These are phyloP conservation scores for Entomyzon cyanotis DNA, from an alignment of 2,113 vertebrate genomes.

Conservation along the genomic window DNA sequence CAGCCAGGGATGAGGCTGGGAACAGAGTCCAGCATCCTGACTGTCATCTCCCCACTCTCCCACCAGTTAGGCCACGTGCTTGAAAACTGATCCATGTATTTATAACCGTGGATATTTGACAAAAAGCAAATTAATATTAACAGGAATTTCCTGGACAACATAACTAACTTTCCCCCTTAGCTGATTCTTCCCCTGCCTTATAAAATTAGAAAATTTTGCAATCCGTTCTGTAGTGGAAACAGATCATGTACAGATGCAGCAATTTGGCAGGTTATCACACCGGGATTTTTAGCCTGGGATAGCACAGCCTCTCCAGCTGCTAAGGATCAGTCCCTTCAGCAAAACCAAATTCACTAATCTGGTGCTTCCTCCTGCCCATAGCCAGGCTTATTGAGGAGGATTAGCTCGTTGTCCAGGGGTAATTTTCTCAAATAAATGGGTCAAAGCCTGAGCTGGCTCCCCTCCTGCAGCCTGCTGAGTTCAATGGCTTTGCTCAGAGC, in stretches of 20 bases:
- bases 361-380: conserved; percentile 19
- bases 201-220: conserved; percentile 22
- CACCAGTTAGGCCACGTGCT: background rate
- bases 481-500: conserved; percentile 32
- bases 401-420: conserved; percentile 53
- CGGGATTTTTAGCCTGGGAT: background rate
- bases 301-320: conserved; percentile 56
- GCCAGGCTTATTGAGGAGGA: conserved; percentile 41
- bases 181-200: background rate
- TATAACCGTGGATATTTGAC: background rate
- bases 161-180: background rate
- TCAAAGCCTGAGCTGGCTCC: conserved; percentile 51
- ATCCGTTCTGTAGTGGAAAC: background rate
- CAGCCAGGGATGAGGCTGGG: background rate
- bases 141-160: background rate
- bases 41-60: background rate
- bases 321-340: conserved; percentile 20
- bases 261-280: background rate
- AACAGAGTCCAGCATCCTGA: background rate
- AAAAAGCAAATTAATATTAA: background rate
- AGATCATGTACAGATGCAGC: conserved; percentile 21
- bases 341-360: conserved; percentile 42
- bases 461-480: conserved; percentile 54
- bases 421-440: conserved; percentile 65
- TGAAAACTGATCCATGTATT: background rate